Percentiles rank a stretch among this genome's conserved stretches.
Conservation (phyloP, 2,797 vertebrate species). For the Salmo trutta region DNA sequence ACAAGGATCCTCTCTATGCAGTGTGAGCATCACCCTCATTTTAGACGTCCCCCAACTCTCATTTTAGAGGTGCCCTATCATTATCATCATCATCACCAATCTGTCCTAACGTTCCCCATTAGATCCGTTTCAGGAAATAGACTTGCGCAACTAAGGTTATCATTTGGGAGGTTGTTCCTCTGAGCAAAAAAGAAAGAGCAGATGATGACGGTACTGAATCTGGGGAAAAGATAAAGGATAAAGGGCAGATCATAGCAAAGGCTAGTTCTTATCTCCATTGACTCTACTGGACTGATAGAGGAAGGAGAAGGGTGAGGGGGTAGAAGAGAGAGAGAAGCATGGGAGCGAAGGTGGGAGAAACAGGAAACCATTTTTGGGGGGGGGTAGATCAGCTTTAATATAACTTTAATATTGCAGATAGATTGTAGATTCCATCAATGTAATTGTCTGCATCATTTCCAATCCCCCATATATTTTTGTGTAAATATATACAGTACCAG, state of each 20-base stretch:
- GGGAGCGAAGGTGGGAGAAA: background rate
- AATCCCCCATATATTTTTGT: no score
- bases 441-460: no score
- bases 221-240: background rate
- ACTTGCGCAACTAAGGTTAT: background rate
- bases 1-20: background rate
- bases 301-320: background rate
- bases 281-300: background rate
- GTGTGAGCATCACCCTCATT: background rate
- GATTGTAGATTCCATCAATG: no score
- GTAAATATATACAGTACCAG: no score
- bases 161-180: background rate
- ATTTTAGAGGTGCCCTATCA: background rate
- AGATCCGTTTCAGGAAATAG: slow-evolving; percentile 1
- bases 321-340: background rate
- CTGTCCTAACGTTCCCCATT: background rate
- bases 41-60: no score
- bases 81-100: slow-evolving; percentile 13
- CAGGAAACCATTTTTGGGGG: background rate
- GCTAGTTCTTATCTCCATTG: background rate
- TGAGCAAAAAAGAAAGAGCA: background rate
- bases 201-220: slow-evolving; percentile 11
- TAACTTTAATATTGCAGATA: no score
- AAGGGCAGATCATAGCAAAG: background rate
- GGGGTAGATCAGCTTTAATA: no score